A percentile compares a stretch with the other conserved stretches of the same genome.
Conservation (phyloP, 2,888 invertebrate species). For the Agonum fuliginosum region DNA sequence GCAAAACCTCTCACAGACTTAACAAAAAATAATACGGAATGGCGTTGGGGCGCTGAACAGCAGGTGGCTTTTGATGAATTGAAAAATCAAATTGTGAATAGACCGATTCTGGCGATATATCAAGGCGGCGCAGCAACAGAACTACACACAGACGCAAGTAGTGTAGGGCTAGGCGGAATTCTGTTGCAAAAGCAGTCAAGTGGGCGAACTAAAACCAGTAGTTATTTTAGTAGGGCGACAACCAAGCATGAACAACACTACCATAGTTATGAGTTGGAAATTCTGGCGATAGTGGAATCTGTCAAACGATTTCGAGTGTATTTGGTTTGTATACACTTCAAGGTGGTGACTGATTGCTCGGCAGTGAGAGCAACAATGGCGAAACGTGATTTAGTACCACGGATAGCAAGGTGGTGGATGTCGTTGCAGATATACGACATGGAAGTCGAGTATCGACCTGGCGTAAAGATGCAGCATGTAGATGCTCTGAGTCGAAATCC, state of each 20-base stretch:
- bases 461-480: conserved; percentile 1
- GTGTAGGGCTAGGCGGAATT: background rate
- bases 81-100: background rate
- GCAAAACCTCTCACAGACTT: background rate
- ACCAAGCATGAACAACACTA: conserved; percentile 59
- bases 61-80: conserved; percentile 40
- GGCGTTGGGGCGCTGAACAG: conserved; percentile 56
- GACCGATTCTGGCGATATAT: conserved; percentile 3
- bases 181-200: background rate
- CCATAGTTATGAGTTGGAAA: conserved; percentile 60
- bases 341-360: conserved; percentile 61
- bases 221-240: conserved; percentile 18
- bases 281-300: conserved; percentile 59
- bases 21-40: background rate
- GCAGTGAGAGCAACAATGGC: conserved; percentile 48
- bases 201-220: background rate
- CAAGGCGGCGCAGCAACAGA: background rate
- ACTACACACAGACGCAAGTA: conserved; percentile 15
- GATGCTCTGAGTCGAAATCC: conserved; percentile 33
- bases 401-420: conserved; percentile 5
- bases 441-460: background rate
- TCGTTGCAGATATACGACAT: background rate
- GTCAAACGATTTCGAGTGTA: conserved; percentile 58
- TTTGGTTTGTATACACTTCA: conserved; percentile 59
- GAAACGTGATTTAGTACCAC: conserved; percentile 17